These are phyloP conservation scores for Octomys mimax DNA, from an alignment of 2,797 vertebrate genomes.

Conservation along the genomic window DNA sequence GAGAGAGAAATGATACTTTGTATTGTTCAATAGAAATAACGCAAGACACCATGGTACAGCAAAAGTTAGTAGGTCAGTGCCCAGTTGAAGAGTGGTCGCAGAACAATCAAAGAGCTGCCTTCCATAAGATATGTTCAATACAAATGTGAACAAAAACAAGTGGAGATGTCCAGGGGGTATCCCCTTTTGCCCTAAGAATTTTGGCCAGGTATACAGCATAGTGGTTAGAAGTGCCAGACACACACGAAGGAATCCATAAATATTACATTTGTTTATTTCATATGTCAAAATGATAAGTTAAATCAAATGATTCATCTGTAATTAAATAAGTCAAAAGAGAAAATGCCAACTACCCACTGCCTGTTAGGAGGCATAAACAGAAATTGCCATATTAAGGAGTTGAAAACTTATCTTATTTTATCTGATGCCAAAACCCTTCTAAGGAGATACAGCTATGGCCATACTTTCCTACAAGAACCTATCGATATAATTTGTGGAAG, in stretches of 20 bases:
- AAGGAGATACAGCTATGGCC: background rate
- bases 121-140: constrained; percentile 33
- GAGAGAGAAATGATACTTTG: background rate
- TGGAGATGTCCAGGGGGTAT: background rate
- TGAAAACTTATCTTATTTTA: constrained; percentile 18
- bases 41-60: constrained; percentile 40
- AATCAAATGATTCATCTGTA: constrained; percentile 68
- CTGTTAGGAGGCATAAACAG: constrained; percentile 28
- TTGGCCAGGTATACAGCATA: background rate
- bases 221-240: constrained; percentile 48
- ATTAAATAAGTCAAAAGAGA: constrained; percentile 65
- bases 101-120: background rate
- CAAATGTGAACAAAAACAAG: constrained; percentile 57
- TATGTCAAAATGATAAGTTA: constrained; percentile 63
- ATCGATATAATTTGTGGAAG: constrained; percentile 19
- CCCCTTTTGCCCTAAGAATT: background rate
- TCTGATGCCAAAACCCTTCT: background rate
- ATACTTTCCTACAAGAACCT: constrained; percentile 36
- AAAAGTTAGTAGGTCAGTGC: constrained; percentile 31
- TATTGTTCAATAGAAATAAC: constrained; percentile 58
- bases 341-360: constrained; percentile 54
- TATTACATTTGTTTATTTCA: constrained; percentile 50
- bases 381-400: background rate
- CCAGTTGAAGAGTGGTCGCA: background rate
- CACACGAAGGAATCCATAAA: constrained; percentile 65